Percentiles rank a stretch among this genome's conserved stretches.
phyloP scores from a whole-genome alignment of 2,888 invertebrate genomes.

The Horisme vitalbata region DNA sequence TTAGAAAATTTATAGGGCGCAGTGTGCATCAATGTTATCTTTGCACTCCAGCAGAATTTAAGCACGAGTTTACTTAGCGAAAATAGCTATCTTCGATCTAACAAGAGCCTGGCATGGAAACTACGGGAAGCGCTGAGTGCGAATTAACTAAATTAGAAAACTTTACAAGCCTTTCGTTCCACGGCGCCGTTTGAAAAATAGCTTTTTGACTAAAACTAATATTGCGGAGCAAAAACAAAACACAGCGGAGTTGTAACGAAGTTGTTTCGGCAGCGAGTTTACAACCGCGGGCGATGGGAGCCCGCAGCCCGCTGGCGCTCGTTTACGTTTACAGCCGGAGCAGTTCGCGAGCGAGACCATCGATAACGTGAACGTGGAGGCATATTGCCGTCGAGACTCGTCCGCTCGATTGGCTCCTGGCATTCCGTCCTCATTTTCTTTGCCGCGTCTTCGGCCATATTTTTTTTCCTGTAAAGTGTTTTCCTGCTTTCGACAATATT shows the following conservation, averaged over 20 bases:
- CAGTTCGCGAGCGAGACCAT: slow-evolving; percentile 55
- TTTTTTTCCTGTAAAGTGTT: slow-evolving; percentile 74
- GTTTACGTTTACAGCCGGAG: slow-evolving; percentile 54
- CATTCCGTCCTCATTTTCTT: slow-evolving; percentile 74
- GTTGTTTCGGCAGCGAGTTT: slow-evolving; percentile 72
- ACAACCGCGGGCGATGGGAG: slow-evolving; percentile 63
- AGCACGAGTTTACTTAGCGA: slow-evolving; percentile 51
- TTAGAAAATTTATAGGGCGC: neutral
- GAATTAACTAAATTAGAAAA: slow-evolving; percentile 81
- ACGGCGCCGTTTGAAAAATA: slow-evolving; percentile 73
- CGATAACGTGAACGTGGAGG: slow-evolving; percentile 67
- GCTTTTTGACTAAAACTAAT: slow-evolving; percentile 81
- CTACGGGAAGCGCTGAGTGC: slow-evolving; percentile 44
- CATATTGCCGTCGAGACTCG: slow-evolving; percentile 68
- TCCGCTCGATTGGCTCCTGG: slow-evolving; percentile 74
- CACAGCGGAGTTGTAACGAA: slow-evolving; percentile 75
- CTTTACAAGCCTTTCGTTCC: slow-evolving; percentile 69
- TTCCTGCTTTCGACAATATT: slow-evolving; percentile 81
- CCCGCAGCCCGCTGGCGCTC: slow-evolving; percentile 45
- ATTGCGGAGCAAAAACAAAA: slow-evolving; percentile 76
- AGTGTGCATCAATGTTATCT: slow-evolving; percentile 53
- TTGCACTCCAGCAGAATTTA: slow-evolving; percentile 49
- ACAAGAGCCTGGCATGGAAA: slow-evolving; percentile 50
- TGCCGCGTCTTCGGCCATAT: slow-evolving; percentile 65
- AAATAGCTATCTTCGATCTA: slow-evolving; percentile 56